A percentile compares a stretch with the other conserved stretches of the same genome.
Conservation (phyloP, 2,797 vertebrate species). For the Coendou prehensilis region DNA sequence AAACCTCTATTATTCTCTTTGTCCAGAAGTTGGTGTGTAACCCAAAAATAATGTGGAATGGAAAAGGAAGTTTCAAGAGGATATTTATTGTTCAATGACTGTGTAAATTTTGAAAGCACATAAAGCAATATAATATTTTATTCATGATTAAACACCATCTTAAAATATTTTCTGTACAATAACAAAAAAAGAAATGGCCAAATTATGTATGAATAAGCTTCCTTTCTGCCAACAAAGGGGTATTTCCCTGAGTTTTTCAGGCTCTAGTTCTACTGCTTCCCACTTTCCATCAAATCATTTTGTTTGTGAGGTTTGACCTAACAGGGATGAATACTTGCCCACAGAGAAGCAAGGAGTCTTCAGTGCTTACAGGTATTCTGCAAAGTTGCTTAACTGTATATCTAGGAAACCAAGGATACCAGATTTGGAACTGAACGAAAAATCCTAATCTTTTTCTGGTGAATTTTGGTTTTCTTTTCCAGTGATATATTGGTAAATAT, state of each 20-base stretch:
- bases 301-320: not conserved
- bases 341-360: not conserved
- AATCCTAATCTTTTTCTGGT: not conserved
- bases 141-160: not conserved
- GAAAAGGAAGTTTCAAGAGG: not conserved
- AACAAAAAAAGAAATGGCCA: constrained; percentile 43
- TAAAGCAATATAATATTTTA: not conserved
- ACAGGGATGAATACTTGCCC: not conserved
- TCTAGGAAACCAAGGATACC: not conserved
- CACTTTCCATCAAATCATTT: not conserved
- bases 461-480: not conserved
- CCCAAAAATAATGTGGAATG: not conserved
- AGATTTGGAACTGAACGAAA: not conserved
- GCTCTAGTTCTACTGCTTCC: not conserved
- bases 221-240: not conserved
- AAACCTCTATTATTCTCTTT: not conserved
- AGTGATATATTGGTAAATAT: not conserved
- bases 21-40: not conserved
- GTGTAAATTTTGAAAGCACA: not conserved
- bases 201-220: not conserved
- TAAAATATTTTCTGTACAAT: not conserved
- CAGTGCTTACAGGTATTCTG: not conserved
- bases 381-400: not conserved
- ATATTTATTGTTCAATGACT: not conserved
- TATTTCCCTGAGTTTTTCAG: not conserved